Conservation (phyloP, 2,888 invertebrate genomes). For the Yponomeuta evonymella region DNA sequence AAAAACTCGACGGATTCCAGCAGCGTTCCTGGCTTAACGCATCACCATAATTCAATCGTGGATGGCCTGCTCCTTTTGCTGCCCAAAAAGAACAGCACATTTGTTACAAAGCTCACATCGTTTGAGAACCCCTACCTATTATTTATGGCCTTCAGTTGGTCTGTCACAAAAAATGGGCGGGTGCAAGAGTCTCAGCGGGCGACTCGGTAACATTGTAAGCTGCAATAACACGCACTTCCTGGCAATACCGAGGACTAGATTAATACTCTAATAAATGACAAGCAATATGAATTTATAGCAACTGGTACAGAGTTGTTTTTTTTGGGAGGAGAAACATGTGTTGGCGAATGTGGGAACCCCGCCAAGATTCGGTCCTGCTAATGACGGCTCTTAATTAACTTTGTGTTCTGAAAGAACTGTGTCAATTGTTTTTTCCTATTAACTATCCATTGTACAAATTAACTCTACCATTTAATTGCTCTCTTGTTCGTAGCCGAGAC, state of each 20-base stretch:
- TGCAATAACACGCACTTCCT: slow-evolving; percentile 76
- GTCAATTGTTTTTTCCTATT: not conserved
- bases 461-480: not conserved
- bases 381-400: slow-evolving; percentile 9
- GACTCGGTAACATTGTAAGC: slow-evolving; percentile 63
- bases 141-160: slow-evolving; percentile 75
- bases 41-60: slow-evolving; percentile 73
- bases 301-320: slow-evolving; percentile 47
- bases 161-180: slow-evolving; percentile 75
- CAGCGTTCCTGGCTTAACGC: slow-evolving; percentile 68
- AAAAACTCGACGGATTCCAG: slow-evolving; percentile 54
- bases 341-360: slow-evolving; percentile 71
- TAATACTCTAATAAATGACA: slow-evolving; percentile 28
- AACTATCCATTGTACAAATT: not conserved
- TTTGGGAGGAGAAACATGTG: slow-evolving; percentile 67
- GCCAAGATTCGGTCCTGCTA: slow-evolving; percentile 55
- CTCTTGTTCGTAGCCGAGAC: not conserved
- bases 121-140: slow-evolving; percentile 72
- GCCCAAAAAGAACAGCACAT: slow-evolving; percentile 73
- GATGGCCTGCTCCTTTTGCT: slow-evolving; percentile 58
- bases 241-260: slow-evolving; percentile 31
- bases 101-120: slow-evolving; percentile 70
- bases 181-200: slow-evolving; percentile 74
- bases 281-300: slow-evolving; percentile 71
- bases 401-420: not conserved